A percentile compares a stretch with the other conserved stretches of the same genome.
phyloP scores from a whole-genome alignment of 1,140 invertebrate species.

The Camponotus pennsylvanicus region DNA sequence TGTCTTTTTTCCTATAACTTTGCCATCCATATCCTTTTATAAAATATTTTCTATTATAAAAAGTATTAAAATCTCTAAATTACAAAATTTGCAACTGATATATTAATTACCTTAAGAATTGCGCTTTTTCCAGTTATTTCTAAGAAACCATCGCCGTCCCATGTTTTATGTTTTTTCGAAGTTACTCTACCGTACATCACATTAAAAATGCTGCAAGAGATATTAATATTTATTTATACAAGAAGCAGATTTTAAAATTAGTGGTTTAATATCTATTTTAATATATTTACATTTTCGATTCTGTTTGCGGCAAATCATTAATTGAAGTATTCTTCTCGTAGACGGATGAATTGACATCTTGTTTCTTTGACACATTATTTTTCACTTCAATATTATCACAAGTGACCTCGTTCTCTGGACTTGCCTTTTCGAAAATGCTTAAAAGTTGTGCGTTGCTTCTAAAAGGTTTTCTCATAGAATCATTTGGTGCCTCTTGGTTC shows the following conservation, averaged over 20 bases:
- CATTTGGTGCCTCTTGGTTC: not conserved
- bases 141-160: conserved; percentile 91
- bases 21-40: conserved; percentile 27
- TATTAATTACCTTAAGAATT: conserved; percentile 12
- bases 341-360: not conserved
- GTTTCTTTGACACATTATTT: not conserved
- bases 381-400: not conserved
- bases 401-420: not conserved
- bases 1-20: conserved; percentile 74
- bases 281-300: conserved; percentile 6
- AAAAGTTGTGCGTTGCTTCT: conserved; percentile 27
- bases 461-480: not conserved
- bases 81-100: not conserved
- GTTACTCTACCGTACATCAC: conserved; percentile 91
- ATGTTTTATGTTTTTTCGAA: conserved; percentile 92
- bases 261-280: not conserved
- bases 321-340: not conserved
- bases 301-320: not conserved
- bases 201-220: conserved; percentile 82
- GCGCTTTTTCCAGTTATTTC: conserved; percentile 82
- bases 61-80: conserved; percentile 12
- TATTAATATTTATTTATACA: not conserved
- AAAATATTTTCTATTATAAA: not conserved
- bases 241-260: not conserved
- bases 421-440: not conserved